These are phyloP conservation scores for Mus pahari DNA, from an alignment of 2,113 vertebrate genomes.

Conservation along the genomic window DNA sequence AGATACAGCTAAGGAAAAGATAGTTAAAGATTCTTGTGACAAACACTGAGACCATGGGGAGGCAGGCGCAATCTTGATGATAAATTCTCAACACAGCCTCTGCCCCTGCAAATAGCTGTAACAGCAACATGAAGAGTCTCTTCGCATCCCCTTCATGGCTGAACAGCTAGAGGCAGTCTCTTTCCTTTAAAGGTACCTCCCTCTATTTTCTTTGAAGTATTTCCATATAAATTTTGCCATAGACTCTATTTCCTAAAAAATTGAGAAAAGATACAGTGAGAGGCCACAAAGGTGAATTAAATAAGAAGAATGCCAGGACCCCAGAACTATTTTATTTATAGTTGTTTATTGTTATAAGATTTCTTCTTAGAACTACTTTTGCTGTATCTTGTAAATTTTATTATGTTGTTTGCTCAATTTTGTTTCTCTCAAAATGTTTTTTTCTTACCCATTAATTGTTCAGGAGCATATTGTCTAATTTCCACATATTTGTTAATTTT, in stretches of 20 bases:
- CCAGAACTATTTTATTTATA: neutral
- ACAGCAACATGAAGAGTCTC: neutral
- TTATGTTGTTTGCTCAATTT: neutral
- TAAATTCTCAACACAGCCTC: neutral
- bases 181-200: neutral
- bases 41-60: neutral
- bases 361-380: neutral
- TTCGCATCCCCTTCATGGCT: neutral
- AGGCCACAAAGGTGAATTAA: neutral
- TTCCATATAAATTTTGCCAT: neutral
- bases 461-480: neutral
- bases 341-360: neutral
- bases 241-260: constrained; percentile 13
- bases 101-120: neutral
- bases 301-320: neutral
- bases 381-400: neutral
- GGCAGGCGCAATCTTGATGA: neutral
- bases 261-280: neutral
- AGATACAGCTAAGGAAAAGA: neutral
- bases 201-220: neutral
- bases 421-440: neutral
- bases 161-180: neutral
- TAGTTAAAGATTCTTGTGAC: neutral
- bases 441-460: neutral
- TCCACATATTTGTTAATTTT: neutral